phyloP scores from a whole-genome alignment of 2,888 invertebrate species.

The Neuroscelio doddi region DNA sequence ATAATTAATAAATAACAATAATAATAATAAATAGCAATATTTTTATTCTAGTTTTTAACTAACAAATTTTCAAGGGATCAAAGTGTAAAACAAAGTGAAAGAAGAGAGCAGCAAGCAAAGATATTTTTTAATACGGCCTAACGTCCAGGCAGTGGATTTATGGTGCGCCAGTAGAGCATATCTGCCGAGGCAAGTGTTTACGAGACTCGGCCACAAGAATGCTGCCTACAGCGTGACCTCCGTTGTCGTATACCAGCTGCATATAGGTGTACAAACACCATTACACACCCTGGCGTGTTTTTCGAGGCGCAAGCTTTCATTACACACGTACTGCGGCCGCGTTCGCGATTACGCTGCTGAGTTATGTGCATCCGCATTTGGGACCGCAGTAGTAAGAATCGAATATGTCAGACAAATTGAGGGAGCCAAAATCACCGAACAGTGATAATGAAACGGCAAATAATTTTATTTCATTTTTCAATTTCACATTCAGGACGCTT shows the following conservation, averaged over 20 bases:
- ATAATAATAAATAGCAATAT: too few species aligned
- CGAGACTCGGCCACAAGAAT: slow-evolving; percentile 67
- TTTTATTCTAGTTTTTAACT: background rate
- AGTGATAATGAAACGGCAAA: too few species aligned
- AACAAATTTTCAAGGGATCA: background rate
- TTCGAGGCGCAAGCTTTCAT: slow-evolving; percentile 65
- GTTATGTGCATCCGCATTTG: slow-evolving; percentile 67
- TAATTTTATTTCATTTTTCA: too few species aligned
- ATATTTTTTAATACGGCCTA: slow-evolving; percentile 64
- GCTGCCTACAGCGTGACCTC: slow-evolving; percentile 52
- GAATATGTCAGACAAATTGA: slow-evolving; percentile 17
- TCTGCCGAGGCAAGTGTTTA: slow-evolving; percentile 56
- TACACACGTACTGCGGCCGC: slow-evolving; percentile 60
- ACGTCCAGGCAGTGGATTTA: slow-evolving; percentile 61
- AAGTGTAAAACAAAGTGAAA: background rate
- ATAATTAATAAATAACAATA: too few species aligned
- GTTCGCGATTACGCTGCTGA: slow-evolving; percentile 64
- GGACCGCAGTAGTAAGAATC: slow-evolving; percentile 50
- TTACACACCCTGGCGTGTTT: slow-evolving; percentile 53
- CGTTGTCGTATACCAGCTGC: slow-evolving; percentile 26
- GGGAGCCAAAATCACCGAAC: too few species aligned
- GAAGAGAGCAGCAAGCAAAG: slow-evolving; percentile 16
- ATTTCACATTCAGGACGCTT: too few species aligned
- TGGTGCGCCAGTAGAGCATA: slow-evolving; percentile 42
- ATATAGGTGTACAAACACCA: slow-evolving; percentile 26